Conservation (phyloP, 1,140 invertebrate genomes). For the Maniola jurtina region DNA sequence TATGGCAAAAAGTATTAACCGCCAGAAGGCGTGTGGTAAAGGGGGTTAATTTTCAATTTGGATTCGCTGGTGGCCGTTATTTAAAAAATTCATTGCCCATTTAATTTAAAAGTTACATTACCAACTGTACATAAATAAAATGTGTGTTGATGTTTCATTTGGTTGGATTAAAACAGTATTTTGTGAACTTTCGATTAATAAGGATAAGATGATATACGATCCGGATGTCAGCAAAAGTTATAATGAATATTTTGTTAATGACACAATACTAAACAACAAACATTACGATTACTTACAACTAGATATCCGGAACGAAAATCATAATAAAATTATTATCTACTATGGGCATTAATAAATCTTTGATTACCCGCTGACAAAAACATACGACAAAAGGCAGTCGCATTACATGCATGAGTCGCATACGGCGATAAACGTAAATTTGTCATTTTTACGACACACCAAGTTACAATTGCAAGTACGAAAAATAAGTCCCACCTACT, state of each 20-base stretch:
- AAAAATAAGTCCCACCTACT: conserved; percentile 47
- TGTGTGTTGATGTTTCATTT: conserved; percentile 48
- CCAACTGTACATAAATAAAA: conserved; percentile 51
- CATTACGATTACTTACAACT: neutral
- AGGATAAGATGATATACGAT: no score
- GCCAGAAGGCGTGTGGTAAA: conserved; percentile 63
- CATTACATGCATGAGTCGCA: conserved; percentile 64
- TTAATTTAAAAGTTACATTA: conserved; percentile 31
- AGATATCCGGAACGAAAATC: neutral
- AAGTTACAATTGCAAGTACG: conserved; percentile 54
- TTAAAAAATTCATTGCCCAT: conserved; percentile 32
- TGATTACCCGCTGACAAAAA: conserved; percentile 69
- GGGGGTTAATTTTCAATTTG: conserved; percentile 74
- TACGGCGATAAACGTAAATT: conserved; percentile 60
- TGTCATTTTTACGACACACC: conserved; percentile 67
- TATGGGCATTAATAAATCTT: conserved; percentile 62
- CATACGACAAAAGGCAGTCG: conserved; percentile 49
- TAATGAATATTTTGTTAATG: no score
- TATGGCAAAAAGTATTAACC: conserved; percentile 46
- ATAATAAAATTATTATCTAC: conserved; percentile 65
- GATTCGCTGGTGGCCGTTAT: conserved; percentile 62
- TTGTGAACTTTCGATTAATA: no score
- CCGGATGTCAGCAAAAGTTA: no score
- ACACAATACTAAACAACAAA: neutral
- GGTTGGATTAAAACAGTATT: neutral